Evolutionary conservation across 1,140 invertebrate genomes (phyloP).

Genomic region (Drosophila obscura): DNA sequence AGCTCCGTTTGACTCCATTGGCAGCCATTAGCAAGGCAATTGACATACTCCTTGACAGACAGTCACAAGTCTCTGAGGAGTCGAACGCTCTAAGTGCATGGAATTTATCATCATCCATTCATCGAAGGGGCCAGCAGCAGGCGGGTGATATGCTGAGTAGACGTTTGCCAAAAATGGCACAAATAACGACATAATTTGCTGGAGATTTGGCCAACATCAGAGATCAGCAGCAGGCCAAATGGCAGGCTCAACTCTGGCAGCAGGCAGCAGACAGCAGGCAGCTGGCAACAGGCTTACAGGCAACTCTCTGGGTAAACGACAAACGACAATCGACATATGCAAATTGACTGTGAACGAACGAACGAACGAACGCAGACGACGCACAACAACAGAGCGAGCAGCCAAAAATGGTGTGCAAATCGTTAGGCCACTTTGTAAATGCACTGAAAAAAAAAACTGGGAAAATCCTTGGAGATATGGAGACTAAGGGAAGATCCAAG

Average conservation of each 20-base stretch:
- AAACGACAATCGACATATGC: conserved; percentile 55
- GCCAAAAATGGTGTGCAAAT: conserved; percentile 59
- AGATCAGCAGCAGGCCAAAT: conserved; percentile 32
- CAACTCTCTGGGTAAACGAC: neutral
- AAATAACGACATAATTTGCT: conserved; percentile 80
- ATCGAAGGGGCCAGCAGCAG: conserved; percentile 31
- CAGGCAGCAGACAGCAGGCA: conserved; percentile 1
- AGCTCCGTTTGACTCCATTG: conserved; percentile 40
- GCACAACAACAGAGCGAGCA: conserved; percentile 12
- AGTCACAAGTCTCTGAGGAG: conserved; percentile 21
- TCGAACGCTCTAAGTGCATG: conserved; percentile 63
- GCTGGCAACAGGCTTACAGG: neutral
- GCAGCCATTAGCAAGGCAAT: conserved; percentile 77
- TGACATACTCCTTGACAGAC: conserved; percentile 76
- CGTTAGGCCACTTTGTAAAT: conserved; percentile 43
- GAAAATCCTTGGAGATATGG: neutral
- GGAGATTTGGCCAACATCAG: conserved; percentile 57
- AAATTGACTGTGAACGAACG: conserved; percentile 50
- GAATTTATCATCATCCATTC: conserved; percentile 68
- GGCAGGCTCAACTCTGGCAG: conserved; percentile 28
- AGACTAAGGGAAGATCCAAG: too few relatives aligned
- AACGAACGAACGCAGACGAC: conserved; percentile 43
- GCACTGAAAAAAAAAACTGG: conserved; percentile 13
- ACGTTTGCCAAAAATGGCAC: conserved; percentile 76
- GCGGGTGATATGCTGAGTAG: conserved; percentile 2